Conservation (phyloP, 2,888 invertebrate species). For the Hecatera dysodea region DNA sequence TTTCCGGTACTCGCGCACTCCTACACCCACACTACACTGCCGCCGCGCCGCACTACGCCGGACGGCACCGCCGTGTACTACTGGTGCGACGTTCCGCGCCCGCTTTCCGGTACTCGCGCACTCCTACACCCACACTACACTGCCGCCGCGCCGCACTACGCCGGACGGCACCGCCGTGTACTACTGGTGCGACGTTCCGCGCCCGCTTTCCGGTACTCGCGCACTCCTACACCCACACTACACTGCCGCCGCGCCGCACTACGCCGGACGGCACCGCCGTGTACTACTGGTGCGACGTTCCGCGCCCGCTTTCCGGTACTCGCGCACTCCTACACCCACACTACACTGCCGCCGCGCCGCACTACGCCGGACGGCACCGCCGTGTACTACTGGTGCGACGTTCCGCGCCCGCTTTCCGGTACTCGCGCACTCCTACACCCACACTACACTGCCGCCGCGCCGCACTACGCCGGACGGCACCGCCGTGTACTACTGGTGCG, state of each 20-base stretch:
- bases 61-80: conserved; percentile 96
- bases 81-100: conserved; percentile 95
- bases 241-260: conserved; percentile 91
- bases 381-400: conserved; percentile 97
- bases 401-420: conserved; percentile 92
- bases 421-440: conserved; percentile 57
- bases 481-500: conserved; percentile 97
- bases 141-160: conserved; percentile 93
- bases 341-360: conserved; percentile 87
- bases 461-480: conserved; percentile 96
- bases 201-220: conserved; percentile 89
- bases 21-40: conserved; percentile 2
- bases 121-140: conserved; percentile 2
- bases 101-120: conserved; percentile 86
- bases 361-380: conserved; percentile 96
- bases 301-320: conserved; percentile 91
- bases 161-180: conserved; percentile 96
- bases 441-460: conserved; percentile 73
- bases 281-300: conserved; percentile 97
- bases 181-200: conserved; percentile 96
- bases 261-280: conserved; percentile 96
- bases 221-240: conserved; percentile 7
- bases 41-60: conserved; percentile 94
- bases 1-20: conserved; percentile 84
- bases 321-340: conserved; percentile 6